These are phyloP conservation scores for Drosophila gunungcola DNA, from an alignment of 1,140 invertebrate genomes.

Conservation along the genomic window DNA sequence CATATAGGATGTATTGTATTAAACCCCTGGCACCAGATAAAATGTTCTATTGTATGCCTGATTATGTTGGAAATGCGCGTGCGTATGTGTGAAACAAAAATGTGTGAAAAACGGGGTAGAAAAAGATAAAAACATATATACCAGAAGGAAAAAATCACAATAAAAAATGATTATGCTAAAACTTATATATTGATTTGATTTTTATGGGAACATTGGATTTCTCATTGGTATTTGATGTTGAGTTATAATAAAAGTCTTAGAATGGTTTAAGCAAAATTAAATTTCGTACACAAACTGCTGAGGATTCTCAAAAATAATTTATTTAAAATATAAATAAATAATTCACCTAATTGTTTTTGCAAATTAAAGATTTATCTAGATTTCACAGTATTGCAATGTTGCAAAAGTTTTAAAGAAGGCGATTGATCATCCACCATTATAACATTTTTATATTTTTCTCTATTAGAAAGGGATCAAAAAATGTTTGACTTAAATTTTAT, in stretches of 20 bases:
- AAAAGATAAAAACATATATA: conserved; percentile 52
- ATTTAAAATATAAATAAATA: not conserved
- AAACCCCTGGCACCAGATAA: conserved; percentile 35
- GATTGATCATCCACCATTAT: too few relatives aligned
- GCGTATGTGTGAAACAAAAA: conserved; percentile 68
- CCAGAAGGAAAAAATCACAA: conserved; percentile 45
- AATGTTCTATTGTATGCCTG: conserved; percentile 66
- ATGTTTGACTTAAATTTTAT: too few relatives aligned
- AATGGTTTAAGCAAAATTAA: too few relatives aligned
- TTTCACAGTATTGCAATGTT: too few relatives aligned
- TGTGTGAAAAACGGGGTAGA: conserved; percentile 57
- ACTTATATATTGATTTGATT: conserved; percentile 8
- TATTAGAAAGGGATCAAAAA: too few relatives aligned
- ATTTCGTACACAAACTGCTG: too few relatives aligned
- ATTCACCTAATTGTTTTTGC: too few relatives aligned
- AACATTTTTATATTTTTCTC: too few relatives aligned
- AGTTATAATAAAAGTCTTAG: too few relatives aligned
- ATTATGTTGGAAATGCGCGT: conserved; percentile 60
- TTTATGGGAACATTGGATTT: not conserved
- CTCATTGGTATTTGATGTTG: too few relatives aligned
- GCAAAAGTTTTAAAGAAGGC: too few relatives aligned
- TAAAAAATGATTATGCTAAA: conserved; percentile 76
- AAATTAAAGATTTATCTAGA: too few relatives aligned
- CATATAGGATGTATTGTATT: conserved; percentile 36
- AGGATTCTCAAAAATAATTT: not conserved